Conservation (phyloP, 2,888 invertebrate genomes). For the Tenthredo livida region DNA sequence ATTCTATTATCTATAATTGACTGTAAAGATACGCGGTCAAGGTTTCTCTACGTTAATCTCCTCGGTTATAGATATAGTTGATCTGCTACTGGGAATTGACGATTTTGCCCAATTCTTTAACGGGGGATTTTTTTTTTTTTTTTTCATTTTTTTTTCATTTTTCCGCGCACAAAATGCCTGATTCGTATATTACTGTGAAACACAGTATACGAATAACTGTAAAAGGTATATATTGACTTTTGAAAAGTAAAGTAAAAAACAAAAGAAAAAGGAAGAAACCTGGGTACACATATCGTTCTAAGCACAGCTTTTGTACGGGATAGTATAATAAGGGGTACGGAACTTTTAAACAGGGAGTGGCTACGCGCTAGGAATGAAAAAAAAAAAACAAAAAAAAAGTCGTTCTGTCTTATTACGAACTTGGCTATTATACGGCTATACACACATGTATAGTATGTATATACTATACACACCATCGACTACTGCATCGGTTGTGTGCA, state of each 20-base stretch:
- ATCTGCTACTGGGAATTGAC: background rate
- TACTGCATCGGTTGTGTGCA: constrained; percentile 13
- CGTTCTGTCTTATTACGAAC: constrained; percentile 45
- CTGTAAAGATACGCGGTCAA: constrained; percentile 15
- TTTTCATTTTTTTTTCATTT: background rate
- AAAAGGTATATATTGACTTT: background rate
- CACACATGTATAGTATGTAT: background rate
- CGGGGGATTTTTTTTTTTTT: background rate
- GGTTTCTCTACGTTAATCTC: background rate
- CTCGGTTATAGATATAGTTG: background rate
- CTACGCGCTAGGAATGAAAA: constrained; percentile 31
- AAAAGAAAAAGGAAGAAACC: background rate
- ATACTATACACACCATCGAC: background rate
- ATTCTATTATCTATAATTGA: constrained; percentile 15
- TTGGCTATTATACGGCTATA: constrained; percentile 36
- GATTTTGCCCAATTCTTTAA: background rate
- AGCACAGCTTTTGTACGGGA: constrained; percentile 28
- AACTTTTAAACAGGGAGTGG: constrained; percentile 45
- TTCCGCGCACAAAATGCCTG: background rate
- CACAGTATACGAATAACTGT: background rate
- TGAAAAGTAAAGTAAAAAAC: background rate
- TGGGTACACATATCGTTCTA: background rate
- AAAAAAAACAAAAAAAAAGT: background rate
- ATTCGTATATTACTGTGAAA: background rate
- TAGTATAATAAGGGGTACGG: constrained; percentile 34